Evolutionary conservation across 2,113 vertebrate genomes (phyloP).

Genomic region (Chrysochloris asiatica): DNA sequence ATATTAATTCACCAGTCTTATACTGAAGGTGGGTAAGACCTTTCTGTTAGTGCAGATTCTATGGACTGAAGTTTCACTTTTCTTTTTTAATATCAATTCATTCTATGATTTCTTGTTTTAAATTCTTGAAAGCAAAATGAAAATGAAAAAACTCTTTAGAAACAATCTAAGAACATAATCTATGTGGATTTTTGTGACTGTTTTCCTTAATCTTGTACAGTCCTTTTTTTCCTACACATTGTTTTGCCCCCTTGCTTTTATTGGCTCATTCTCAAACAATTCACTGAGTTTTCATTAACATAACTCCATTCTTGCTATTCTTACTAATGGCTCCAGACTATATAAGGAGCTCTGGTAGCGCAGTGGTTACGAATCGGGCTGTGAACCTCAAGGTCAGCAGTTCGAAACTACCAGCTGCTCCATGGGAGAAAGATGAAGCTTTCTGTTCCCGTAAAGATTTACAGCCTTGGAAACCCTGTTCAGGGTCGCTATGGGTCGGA

Average conservation of each 20-base stretch:
- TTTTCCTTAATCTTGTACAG: not conserved
- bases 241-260: conserved; percentile 15
- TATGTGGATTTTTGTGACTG: not conserved
- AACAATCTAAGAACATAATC: not conserved
- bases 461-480: no score
- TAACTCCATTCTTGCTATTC: not conserved
- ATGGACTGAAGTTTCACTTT: fast-evolving
- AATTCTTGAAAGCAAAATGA: not conserved
- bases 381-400: no score
- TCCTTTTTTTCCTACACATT: not conserved
- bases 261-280: not conserved
- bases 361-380: no score
- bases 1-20: not conserved
- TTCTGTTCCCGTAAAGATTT: no score
- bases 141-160: not conserved
- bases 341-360: no score
- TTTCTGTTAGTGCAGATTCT: not conserved
- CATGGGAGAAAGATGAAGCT: no score
- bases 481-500: no score
- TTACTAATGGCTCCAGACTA: not conserved
- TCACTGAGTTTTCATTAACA: conserved; percentile 19
- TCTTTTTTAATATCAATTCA: not conserved
- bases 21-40: not conserved
- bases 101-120: not conserved
- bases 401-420: no score